These are phyloP conservation scores for Glaucidium brasilianum DNA, from an alignment of 2,113 vertebrate genomes.

Conservation along the genomic window DNA sequence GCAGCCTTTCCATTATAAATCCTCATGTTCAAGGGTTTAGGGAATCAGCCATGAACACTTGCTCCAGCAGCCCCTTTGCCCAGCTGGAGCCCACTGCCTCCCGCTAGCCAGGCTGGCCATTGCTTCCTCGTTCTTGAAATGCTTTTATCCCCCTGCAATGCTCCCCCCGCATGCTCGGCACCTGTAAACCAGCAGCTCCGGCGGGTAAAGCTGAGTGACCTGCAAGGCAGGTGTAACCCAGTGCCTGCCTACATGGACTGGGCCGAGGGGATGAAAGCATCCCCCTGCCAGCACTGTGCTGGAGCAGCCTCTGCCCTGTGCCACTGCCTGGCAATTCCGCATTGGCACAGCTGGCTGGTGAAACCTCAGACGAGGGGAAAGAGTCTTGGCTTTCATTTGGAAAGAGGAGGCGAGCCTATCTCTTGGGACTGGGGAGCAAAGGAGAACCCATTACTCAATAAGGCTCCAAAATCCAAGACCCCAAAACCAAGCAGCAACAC, in stretches of 20 bases:
- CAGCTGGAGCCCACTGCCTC: rapidly evolving
- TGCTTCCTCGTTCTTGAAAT: neutral
- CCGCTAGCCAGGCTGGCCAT: neutral
- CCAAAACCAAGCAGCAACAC: neutral
- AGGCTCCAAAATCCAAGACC: neutral
- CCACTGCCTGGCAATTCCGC: neutral
- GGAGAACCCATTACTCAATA: neutral
- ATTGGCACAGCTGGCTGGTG: too few relatives aligned
- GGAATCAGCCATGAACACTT: neutral
- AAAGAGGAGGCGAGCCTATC: neutral
- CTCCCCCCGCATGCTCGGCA: rapidly evolving
- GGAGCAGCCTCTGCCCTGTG: neutral
- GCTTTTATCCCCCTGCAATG: too few relatives aligned
- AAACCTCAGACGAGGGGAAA: rapidly evolving
- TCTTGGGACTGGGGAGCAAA: neutral
- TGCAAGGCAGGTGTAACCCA: neutral
- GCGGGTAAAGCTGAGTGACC: neutral
- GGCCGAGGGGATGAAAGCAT: neutral
- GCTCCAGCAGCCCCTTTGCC: neutral
- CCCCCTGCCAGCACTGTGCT: rapidly evolving
- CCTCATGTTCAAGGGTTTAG: neutral
- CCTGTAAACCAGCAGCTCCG: neutral
- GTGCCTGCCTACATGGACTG: neutral
- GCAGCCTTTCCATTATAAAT: neutral
- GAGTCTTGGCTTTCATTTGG: neutral